Evolutionary conservation across 2,113 vertebrate genomes (phyloP).

Genomic region (Empidonax alnorum): DNA sequence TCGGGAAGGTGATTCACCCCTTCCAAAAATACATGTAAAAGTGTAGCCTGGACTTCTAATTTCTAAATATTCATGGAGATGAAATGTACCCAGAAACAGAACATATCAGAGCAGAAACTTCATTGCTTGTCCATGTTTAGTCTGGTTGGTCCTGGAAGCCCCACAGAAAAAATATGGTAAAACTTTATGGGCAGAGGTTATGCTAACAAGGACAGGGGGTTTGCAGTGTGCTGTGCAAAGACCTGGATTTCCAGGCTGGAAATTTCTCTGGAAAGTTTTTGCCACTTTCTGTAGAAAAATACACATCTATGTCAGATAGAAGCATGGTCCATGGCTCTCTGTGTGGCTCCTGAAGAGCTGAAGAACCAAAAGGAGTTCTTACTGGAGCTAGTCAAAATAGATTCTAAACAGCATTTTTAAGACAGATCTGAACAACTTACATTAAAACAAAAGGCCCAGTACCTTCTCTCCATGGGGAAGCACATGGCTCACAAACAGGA

Average conservation of each 20-base stretch:
- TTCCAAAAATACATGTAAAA: slow-evolving; percentile 36
- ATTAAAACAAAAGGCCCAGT: background rate
- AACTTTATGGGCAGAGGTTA: slow-evolving; percentile 18
- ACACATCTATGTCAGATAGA: background rate
- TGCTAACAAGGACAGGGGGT: background rate
- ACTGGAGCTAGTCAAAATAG: background rate
- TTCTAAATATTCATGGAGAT: slow-evolving; percentile 7
- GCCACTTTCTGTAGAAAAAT: background rate
- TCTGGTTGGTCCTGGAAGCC: slow-evolving; percentile 40
- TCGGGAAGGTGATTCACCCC: slow-evolving; percentile 48
- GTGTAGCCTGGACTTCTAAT: slow-evolving; percentile 1
- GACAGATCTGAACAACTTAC: background rate
- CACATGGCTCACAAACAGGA: background rate
- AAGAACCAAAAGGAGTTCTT: background rate
- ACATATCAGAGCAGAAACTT: slow-evolving; percentile 2
- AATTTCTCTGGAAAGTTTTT: slow-evolving; percentile 5
- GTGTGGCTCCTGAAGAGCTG: background rate
- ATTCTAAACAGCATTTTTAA: background rate
- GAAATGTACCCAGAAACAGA: slow-evolving; percentile 27
- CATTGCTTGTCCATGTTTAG: slow-evolving; percentile 41
- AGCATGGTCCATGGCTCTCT: background rate
- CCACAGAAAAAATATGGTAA: slow-evolving; percentile 48
- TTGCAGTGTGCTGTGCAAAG: background rate
- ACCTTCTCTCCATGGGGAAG: background rate
- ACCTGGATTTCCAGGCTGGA: slow-evolving; percentile 10